phyloP scores from a whole-genome alignment of 2,113 vertebrate species.

The Passer domesticus region DNA sequence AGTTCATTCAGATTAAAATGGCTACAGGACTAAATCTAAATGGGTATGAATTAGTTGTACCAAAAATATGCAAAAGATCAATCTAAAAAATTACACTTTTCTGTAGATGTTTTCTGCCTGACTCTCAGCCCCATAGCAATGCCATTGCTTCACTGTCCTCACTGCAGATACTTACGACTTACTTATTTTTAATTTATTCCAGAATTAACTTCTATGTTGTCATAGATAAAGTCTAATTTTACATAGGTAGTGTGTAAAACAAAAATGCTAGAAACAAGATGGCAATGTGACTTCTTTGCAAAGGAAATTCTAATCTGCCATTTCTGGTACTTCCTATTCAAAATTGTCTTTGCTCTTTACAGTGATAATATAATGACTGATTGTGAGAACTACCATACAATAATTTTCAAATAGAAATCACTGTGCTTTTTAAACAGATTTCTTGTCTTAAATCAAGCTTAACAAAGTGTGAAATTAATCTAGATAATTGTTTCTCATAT shows the following conservation, averaged over 20 bases:
- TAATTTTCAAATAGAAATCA: neutral
- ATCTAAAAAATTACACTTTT: neutral
- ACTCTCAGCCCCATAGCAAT: neutral
- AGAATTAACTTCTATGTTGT: neutral
- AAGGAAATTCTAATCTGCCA: neutral
- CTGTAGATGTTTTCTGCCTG: neutral
- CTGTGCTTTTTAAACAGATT: neutral
- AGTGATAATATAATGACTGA: neutral
- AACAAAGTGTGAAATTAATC: neutral
- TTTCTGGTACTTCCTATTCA: neutral
- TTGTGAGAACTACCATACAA: neutral
- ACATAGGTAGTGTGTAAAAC: neutral
- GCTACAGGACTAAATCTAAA: neutral
- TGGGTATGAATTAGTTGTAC: neutral
- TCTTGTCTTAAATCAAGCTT: neutral
- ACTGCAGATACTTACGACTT: neutral
- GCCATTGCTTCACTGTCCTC: neutral
- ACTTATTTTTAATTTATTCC: neutral
- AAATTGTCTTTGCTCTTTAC: neutral
- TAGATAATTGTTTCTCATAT: neutral
- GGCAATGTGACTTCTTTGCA: neutral
- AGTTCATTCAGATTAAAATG: neutral
- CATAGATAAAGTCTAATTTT: neutral
- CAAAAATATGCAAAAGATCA: neutral
- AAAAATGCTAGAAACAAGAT: neutral